Percentiles rank a stretch among this genome's conserved stretches.
Evolutionary conservation across 2,113 vertebrate species (phyloP).

Genomic region (cattle (Bos taurus)): ARS-UCD2.0 NC_037349.1:7610501-7611000

Average conservation of each 20-base stretch:
- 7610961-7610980: neutral
- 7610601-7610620: too few relatives aligned
- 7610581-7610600: neutral
- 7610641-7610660: neutral
- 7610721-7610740: neutral
- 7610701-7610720: neutral
- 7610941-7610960: neutral
- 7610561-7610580: neutral
- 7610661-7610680: neutral
- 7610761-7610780: neutral
- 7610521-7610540: neutral
- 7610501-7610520: neutral
- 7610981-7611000: neutral
- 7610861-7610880: neutral
- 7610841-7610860: neutral
- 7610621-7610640: neutral
- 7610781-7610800: neutral
- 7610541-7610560: neutral
- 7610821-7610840: neutral
- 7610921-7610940: neutral
- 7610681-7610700: neutral
- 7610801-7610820: neutral
- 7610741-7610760: neutral
- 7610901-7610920: fast-evolving
- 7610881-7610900: neutral